phyloP scores from a whole-genome alignment of 2,113 vertebrate species.

The Synchiropus splendidus region DNA sequence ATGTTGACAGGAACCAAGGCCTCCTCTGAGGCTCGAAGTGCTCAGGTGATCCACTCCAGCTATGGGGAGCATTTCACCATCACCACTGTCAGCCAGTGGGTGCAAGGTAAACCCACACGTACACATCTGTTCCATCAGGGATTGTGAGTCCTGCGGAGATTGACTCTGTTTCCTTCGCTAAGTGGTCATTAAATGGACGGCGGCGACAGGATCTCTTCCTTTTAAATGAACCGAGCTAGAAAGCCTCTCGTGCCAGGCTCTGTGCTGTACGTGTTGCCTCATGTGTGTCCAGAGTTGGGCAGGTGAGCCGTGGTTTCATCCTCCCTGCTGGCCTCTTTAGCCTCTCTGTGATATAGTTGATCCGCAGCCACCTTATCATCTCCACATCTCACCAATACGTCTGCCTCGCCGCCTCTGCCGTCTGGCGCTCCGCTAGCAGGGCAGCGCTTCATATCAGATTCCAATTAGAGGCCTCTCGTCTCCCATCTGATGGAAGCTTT shows the following conservation, averaged over 20 bases:
- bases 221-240: too few relatives aligned
- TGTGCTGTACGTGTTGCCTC: too few relatives aligned
- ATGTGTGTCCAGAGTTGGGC: too few relatives aligned
- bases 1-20: conserved; percentile 71
- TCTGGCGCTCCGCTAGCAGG: neutral
- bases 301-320: too few relatives aligned
- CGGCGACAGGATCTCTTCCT: too few relatives aligned
- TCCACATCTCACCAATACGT: conserved; percentile 9
- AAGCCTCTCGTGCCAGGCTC: too few relatives aligned
- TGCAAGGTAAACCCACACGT: conserved; percentile 80
- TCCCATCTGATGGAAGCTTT: conserved; percentile 2
- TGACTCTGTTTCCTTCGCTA: too few relatives aligned
- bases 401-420: neutral
- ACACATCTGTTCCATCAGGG: too few relatives aligned
- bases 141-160: too few relatives aligned
- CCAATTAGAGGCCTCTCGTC: conserved; percentile 12
- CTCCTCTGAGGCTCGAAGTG: conserved; percentile 77
- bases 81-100: conserved; percentile 83
- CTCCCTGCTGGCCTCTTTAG: too few relatives aligned
- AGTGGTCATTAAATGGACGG: too few relatives aligned
- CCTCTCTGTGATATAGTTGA: too few relatives aligned
- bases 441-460: conserved; percentile 3
- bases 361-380: neutral
- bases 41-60: conserved; percentile 70
- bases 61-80: conserved; percentile 79